These are phyloP conservation scores for Chloromyia formosa DNA, from an alignment of 2,888 invertebrate genomes.

Conservation along the genomic window DNA sequence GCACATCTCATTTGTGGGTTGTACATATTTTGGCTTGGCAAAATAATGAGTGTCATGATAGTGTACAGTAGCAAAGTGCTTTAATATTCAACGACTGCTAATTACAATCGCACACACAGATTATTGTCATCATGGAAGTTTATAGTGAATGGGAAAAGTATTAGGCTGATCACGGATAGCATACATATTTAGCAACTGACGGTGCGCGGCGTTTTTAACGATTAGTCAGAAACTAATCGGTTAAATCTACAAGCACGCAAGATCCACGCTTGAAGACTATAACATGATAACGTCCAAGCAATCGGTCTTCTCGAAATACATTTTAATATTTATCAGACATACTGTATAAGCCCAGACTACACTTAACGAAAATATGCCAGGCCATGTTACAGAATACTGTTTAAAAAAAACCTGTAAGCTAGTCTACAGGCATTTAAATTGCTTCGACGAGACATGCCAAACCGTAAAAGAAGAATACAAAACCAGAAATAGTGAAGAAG, in stretches of 20 bases:
- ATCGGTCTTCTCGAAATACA: background rate
- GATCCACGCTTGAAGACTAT: too few species aligned
- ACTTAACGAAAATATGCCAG: constrained; percentile 5
- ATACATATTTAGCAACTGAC: too few species aligned
- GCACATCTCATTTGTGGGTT: background rate
- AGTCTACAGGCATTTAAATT: constrained; percentile 28
- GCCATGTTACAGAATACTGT: constrained; percentile 15
- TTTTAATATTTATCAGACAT: background rate
- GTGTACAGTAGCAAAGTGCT: constrained; percentile 1
- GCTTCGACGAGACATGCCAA: constrained; percentile 1
- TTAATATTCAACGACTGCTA: constrained; percentile 32
- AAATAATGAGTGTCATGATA: constrained; percentile 25
- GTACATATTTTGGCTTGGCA: background rate
- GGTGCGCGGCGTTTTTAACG: too few species aligned
- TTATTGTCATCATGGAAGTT: background rate
- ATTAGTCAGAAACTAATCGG: too few species aligned
- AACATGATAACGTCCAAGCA: too few species aligned
- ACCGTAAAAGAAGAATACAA: background rate
- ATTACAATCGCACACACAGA: constrained; percentile 3
- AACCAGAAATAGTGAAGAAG: background rate
- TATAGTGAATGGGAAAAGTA: constrained; percentile 1
- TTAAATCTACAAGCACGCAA: too few species aligned
- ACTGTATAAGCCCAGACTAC: background rate
- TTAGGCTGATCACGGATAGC: too few species aligned
- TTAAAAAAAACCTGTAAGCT: background rate